A percentile compares a stretch with the other conserved stretches of the same genome.
Conservation (phyloP, 2,888 invertebrate genomes). For the Polydesmus complanatus region DNA sequence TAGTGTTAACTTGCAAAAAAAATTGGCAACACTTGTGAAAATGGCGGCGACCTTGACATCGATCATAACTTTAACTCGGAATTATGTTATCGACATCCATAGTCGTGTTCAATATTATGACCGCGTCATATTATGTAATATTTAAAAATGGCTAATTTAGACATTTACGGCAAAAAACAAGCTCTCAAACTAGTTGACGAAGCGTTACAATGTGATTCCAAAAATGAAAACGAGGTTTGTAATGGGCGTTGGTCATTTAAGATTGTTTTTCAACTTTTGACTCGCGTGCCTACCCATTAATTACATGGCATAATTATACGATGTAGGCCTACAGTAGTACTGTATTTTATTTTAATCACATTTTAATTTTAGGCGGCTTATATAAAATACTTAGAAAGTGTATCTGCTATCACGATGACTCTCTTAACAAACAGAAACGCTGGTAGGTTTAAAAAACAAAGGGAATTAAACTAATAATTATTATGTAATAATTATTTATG, state of each 20-base stretch:
- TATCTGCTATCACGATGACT: constrained; percentile 8
- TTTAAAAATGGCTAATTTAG: neutral
- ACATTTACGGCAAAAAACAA: neutral
- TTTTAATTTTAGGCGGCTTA: constrained; percentile 15
- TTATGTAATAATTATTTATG: neutral
- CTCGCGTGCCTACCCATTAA: neutral
- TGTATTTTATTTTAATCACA: neutral
- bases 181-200: constrained; percentile 14
- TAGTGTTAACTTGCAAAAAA: neutral
- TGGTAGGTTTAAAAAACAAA: neutral
- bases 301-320: neutral
- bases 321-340: neutral
- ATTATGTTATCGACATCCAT: no score
- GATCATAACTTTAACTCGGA: no score
- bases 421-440: neutral
- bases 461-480: neutral
- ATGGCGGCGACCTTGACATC: neutral
- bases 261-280: neutral
- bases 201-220: constrained; percentile 13
- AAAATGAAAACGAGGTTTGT: constrained; percentile 9
- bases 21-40: neutral
- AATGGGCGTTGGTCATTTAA: neutral
- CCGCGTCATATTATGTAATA: neutral
- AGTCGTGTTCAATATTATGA: no score
- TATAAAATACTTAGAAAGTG: constrained; percentile 14